Percentiles rank a stretch among this genome's conserved stretches.
Evolutionary conservation across 2,888 invertebrate genomes (phyloP).

Genomic region (Neocrepidodera transversa): DNA sequence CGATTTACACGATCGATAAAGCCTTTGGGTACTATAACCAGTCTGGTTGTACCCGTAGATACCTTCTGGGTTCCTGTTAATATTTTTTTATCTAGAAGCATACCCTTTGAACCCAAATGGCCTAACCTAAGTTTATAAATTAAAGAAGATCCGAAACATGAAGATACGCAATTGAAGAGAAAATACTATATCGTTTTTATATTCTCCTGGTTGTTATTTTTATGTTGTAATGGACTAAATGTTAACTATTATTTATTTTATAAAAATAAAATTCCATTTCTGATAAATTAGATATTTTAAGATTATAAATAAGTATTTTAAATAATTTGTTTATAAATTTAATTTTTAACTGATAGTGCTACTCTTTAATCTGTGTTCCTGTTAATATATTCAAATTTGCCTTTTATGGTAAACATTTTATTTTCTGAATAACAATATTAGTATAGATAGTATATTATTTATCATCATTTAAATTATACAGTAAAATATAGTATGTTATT

Average conservation of each 20-base stretch:
- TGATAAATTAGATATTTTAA: no score
- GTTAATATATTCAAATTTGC: conserved; percentile 20
- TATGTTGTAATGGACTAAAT: conserved; percentile 5
- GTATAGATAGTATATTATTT: no score
- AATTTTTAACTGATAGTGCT: neutral
- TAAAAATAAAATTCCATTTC: no score
- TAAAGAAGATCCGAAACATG: no score
- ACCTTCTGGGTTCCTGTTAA: conserved; percentile 6
- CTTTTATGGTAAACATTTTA: conserved; percentile 4
- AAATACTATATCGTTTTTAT: neutral
- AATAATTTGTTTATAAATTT: no score
- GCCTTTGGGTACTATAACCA: neutral
- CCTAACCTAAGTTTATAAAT: no score
- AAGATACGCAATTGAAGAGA: no score
- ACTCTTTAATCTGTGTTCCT: conserved; percentile 11
- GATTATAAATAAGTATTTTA: no score
- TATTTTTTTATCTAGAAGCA: conserved; percentile 17
- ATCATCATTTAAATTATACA: no score
- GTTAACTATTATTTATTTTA: neutral
- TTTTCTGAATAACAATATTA: no score
- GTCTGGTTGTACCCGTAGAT: neutral
- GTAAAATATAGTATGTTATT: no score
- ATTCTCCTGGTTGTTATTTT: conserved; percentile 6
- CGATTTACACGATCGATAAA: no score
- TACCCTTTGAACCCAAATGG: conserved; percentile 22